Evolutionary conservation across 1,140 invertebrate species (phyloP).

Genomic region (Sitobion miscanthi): DNA sequence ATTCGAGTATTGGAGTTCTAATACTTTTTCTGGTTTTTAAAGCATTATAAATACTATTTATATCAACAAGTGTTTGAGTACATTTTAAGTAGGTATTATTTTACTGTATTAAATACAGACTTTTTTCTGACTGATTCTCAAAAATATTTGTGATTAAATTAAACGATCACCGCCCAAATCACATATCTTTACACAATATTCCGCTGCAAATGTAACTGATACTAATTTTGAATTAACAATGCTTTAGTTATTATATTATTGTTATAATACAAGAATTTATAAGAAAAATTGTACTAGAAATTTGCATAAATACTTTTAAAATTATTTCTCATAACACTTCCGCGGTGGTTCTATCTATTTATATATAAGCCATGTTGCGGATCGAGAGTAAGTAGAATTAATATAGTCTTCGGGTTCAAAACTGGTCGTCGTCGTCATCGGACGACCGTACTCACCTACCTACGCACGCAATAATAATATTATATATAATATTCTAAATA

Average conservation of each 20-base stretch:
- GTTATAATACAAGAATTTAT: neutral
- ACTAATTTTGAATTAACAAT: neutral
- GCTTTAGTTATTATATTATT: neutral
- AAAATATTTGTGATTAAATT: too few species aligned
- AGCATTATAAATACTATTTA: neutral
- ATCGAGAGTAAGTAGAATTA: neutral
- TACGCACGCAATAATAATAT: neutral
- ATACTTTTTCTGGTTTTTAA: neutral
- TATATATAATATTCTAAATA: neutral
- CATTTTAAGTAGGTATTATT: too few species aligned
- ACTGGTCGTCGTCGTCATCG: neutral
- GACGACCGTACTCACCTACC: too few species aligned
- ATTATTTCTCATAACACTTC: neutral
- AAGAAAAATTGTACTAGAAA: neutral
- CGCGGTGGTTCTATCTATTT: too few species aligned
- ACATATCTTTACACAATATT: too few species aligned
- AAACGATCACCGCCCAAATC: too few species aligned
- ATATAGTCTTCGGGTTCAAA: neutral
- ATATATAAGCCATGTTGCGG: neutral
- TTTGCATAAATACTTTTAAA: neutral
- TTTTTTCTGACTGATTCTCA: neutral
- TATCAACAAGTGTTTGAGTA: too few species aligned
- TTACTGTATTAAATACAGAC: too few species aligned
- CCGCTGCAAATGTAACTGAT: too few species aligned
- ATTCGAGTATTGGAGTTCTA: neutral